Percentiles rank a stretch among this genome's conserved stretches.
These are phyloP conservation scores for Forbesichthys agassizii DNA, from an alignment of 2,113 vertebrate genomes.

Conservation along the genomic window DNA sequence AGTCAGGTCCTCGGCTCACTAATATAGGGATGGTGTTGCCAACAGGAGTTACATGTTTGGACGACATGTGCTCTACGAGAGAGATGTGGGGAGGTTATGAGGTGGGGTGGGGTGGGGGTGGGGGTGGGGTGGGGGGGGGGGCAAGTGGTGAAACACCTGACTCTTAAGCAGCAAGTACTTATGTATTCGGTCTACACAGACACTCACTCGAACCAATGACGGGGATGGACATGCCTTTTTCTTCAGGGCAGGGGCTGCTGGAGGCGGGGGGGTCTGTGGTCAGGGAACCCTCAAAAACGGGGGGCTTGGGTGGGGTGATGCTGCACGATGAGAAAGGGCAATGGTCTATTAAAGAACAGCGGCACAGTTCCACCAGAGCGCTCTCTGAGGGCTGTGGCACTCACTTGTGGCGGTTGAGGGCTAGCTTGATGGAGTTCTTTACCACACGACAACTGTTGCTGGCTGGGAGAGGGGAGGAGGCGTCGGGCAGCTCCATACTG, in stretches of 20 bases:
- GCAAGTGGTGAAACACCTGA: not conserved
- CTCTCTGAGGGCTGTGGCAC: constrained; percentile 1
- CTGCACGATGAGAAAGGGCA: constrained; percentile 34
- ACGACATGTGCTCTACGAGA: constrained; percentile 46
- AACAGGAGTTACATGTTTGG: constrained; percentile 52
- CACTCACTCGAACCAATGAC: constrained; percentile 85
- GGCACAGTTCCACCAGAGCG: not conserved
- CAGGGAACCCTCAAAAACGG: constrained; percentile 64
- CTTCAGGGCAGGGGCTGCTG: constrained; percentile 24
- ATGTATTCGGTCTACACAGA: not conserved
- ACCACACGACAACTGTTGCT: constrained; percentile 87
- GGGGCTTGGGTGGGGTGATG: constrained; percentile 71
- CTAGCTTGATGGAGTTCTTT: constrained; percentile 96
- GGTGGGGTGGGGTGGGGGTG: not conserved
- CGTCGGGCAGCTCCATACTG: constrained; percentile 95
- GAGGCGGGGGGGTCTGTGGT: constrained; percentile 55
- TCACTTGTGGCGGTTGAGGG: constrained; percentile 88
- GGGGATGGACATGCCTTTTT: constrained; percentile 83
- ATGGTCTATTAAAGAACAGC: constrained; percentile 1
- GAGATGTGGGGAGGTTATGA: not conserved
- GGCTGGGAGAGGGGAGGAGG: constrained; percentile 90
- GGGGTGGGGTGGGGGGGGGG: not conserved
- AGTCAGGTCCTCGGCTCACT: constrained; percentile 73
- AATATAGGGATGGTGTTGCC: constrained; percentile 72
- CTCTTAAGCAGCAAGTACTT: not conserved